Base-by-base conservation (phyloP, 2,113 vertebrate species). In the Odocoileus virginianus region DNA sequence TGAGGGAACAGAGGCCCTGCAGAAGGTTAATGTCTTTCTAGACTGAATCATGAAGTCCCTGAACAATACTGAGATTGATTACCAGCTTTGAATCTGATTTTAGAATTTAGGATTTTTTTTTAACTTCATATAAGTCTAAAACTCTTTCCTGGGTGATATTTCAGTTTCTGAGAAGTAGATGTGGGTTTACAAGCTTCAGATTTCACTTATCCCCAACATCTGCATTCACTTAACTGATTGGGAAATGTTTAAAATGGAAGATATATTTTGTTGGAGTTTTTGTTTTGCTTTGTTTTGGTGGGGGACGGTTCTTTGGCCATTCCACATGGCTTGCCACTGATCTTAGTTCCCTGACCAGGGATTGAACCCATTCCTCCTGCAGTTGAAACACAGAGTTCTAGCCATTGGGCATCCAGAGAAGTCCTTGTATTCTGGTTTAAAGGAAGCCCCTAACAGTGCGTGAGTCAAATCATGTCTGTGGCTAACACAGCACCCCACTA, bases 291-390 rank as follows among this genome's bases (percentile, higher is more conserved):
- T 16, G 3, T 28, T 78, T 78, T 30, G 67, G 19, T 4, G n/a
- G 19, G 67, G n/a, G 9, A 5, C 0, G 2, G 67, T 1, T 79
- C 47, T 33, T 50, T 33, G 16, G 16, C 28, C 16, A 19, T 6
- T 1, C 47, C 16, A 19, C 2, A 3, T 2, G 28, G 30, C 28
- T 52, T 81, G 16, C 28, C 17, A 33, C 28, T 30, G 47, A 81
- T 52, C 45, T 81, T 33, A 33, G 16, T 33, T 21, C 78, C 47
- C 47, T 33, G 30, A 21, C 16, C 28, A 52, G 45, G 28, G 45
- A 33, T 0, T 11, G 2, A 52, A 52, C 47, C 47, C 9, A 2
- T 52, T 19, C 15, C 45, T 7, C 78, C 15, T 33, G 16, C 9
- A 12, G 9, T 0, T 47, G 78, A 52, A 12, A 19, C 10, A 17